Percentiles rank a stretch among this genome's conserved stretches.
These are phyloP conservation scores for Leptinotarsa peninsularis DNA, from an alignment of 2,888 invertebrate species.

Conservation along the genomic window DNA sequence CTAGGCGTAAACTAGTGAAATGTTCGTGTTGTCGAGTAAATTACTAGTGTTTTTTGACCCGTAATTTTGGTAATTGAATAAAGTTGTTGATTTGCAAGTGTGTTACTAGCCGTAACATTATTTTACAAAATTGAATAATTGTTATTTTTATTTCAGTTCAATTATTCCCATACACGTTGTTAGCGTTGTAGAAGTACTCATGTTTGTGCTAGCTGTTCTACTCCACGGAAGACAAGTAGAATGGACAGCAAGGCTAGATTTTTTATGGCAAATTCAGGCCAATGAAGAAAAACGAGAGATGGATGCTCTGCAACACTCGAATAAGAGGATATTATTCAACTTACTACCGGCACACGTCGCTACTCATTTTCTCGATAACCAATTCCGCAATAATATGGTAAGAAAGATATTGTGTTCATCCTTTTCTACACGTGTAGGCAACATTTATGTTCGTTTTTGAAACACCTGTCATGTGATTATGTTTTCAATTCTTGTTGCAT, in stretches of 20 bases:
- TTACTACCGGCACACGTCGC: conserved; percentile 92
- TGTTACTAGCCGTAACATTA: background rate
- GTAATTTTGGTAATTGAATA: no score
- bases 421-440: conserved; percentile 52
- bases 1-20: no score
- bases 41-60: no score
- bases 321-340: conserved; percentile 89
- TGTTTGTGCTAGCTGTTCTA: conserved; percentile 85
- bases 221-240: conserved; percentile 89
- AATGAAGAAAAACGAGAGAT: conserved; percentile 92
- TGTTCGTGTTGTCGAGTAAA: no score
- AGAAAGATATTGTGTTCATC: conserved; percentile 45
- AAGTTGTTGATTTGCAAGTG: no score
- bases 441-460: conserved; percentile 46
- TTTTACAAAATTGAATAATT: background rate
- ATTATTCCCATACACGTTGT: conserved; percentile 83
- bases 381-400: conserved; percentile 89
- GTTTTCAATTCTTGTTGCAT: conserved; percentile 29
- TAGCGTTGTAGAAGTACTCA: conserved; percentile 82
- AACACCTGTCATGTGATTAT: conserved; percentile 21
- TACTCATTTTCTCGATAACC: conserved; percentile 90
- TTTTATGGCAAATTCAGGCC: conserved; percentile 87
- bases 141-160: conserved; percentile 66
- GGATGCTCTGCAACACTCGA: conserved; percentile 92
- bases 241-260: conserved; percentile 89